Percentiles rank a stretch among this genome's conserved stretches.
Conservation (phyloP, 2,888 invertebrate species). For the Augiades crinisus region DNA sequence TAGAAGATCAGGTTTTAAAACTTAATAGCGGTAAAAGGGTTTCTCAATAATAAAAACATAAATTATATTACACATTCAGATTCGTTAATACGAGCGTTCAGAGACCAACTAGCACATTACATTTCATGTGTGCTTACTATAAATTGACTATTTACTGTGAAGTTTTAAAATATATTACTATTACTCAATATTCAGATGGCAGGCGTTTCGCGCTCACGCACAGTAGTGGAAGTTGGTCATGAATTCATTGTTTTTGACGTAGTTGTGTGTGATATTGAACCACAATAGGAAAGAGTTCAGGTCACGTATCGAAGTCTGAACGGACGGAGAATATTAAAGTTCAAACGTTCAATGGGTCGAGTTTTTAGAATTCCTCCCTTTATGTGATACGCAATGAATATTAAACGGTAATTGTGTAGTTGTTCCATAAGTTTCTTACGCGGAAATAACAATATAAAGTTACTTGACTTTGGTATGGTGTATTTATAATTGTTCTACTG, state of each 20-base stretch:
- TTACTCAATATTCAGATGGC: constrained; percentile 42
- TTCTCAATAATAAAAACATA: constrained; percentile 2
- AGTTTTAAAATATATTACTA: constrained; percentile 43
- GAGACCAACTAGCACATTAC: background rate
- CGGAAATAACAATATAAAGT: constrained; percentile 8
- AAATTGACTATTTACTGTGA: constrained; percentile 35
- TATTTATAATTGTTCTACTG: constrained; percentile 2
- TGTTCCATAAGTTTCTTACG: constrained; percentile 18
- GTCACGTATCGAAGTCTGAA: constrained; percentile 67
- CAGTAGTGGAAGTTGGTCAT: constrained; percentile 63
- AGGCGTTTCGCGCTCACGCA: constrained; percentile 24
- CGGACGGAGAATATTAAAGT: constrained; percentile 65
- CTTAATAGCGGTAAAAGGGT: no score
- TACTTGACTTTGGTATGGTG: constrained; percentile 3
- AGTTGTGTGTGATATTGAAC: constrained; percentile 72
- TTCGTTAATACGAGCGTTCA: constrained; percentile 21
- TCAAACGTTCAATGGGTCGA: constrained; percentile 59
- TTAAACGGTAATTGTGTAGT: constrained; percentile 39
- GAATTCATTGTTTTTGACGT: constrained; percentile 72
- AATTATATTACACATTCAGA: constrained; percentile 11
- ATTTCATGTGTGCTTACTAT: no score
- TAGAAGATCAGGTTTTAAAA: no score
- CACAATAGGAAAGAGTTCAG: constrained; percentile 73
- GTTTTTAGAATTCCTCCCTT: constrained; percentile 65
- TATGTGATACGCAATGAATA: constrained; percentile 43